phyloP scores from a whole-genome alignment of 2,113 vertebrate species.

The Cyanistes caeruleus region DNA sequence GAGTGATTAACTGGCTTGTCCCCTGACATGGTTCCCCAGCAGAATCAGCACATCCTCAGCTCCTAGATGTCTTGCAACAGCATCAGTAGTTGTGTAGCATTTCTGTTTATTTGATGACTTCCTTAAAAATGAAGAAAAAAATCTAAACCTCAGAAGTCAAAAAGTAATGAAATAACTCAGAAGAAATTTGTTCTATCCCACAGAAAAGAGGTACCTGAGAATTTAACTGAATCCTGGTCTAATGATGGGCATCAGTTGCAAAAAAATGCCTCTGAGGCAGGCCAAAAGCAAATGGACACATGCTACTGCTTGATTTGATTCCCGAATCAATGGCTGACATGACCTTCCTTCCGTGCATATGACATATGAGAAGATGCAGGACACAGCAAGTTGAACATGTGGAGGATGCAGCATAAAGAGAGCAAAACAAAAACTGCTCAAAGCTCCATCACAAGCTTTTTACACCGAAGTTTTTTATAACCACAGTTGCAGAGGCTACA shows the following conservation, averaged over 20 bases:
- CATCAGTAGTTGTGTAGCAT: neutral
- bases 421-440: neutral
- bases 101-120: neutral
- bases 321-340: neutral
- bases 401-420: neutral
- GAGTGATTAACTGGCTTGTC: neutral
- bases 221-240: neutral
- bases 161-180: neutral
- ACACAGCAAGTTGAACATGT: neutral
- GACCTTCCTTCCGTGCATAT: neutral
- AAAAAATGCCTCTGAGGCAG: neutral
- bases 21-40: neutral
- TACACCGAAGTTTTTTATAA: neutral
- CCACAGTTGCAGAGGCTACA: neutral
- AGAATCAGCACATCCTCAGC: neutral
- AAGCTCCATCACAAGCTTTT: constrained; percentile 3
- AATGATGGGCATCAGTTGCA: neutral
- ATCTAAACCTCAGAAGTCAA: neutral
- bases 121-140: neutral
- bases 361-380: neutral
- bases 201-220: neutral
- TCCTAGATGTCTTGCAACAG: neutral
- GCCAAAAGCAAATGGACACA: neutral
- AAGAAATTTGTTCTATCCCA: neutral
- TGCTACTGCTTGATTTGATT: constrained; percentile 4